Base-by-base conservation (phyloP, 2,113 vertebrate species). In the Mormyrus iriodes region DNA sequence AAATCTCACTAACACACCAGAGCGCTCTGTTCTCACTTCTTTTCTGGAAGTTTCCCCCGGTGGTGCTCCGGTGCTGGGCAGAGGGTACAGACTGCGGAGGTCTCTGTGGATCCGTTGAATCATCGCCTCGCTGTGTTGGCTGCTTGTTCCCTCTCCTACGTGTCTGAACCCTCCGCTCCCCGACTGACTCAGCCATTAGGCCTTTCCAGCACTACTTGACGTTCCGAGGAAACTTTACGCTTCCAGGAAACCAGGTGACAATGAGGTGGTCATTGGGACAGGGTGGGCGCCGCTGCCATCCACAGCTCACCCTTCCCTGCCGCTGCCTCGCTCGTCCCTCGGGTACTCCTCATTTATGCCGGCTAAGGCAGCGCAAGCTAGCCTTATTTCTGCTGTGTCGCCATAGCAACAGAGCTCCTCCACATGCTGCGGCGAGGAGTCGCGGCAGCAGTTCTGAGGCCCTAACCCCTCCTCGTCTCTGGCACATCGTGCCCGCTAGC, bases 121-220 rank as follows among this genome's bases (percentile, higher is more conserved):
- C 85, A 85, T 39, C n/a, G 52, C 51, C 31, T 87, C 15, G 12
- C 52, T 44, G 51, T 35, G 52, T 87, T 58, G 27, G 52, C 52
- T 58, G 85, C 31, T 85, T 85, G 83, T 46, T 39, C 17, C 51
- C 51, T 53, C 46, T 55, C 52, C 85, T 55, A 58, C 31, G 52
- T 58, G 52, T 87, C 42, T 87, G 52, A 55, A 55, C 85, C 85
- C 49, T 58, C 48, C 3, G 48, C 44, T 27, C 19, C 84, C 48
- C 3, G 84, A 51, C 84, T 85, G 84, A 85, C 84, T 85, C 84
- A 85, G 84, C 46, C 84, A 27, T 85, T 48, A 82, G 76, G 46
- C 48, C 46, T 85, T 48, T 51, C 44, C 44, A 85, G 48, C 84
- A 46, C 8, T 49, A 51, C 84, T 51, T 51, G 48, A 85, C 27